Conservation (phyloP, 2,113 vertebrate genomes). For the Nibea albiflora region DNA sequence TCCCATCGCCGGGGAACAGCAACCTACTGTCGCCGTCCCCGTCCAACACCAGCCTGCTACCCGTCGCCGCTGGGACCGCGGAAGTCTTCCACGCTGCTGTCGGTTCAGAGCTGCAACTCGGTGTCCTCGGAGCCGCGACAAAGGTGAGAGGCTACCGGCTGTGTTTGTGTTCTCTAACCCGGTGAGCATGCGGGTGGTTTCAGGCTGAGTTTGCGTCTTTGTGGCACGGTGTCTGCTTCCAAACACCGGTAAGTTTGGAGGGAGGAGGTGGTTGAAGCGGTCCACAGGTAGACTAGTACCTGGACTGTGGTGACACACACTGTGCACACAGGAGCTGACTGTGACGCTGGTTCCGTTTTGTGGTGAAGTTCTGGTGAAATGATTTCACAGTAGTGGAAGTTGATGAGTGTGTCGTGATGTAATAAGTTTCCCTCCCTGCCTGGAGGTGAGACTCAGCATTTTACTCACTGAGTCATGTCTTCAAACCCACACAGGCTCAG, state of each 20-base stretch:
- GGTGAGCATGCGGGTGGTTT: too few relatives aligned
- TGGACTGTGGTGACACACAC: not conserved
- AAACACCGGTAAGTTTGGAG: slow-evolving; percentile 18
- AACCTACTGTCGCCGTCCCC: slow-evolving; percentile 80
- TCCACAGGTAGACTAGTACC: not conserved
- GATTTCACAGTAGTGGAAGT: not conserved
- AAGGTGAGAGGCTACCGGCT: slow-evolving; percentile 82
- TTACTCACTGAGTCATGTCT: slow-evolving; percentile 1
- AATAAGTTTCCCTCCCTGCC: not conserved
- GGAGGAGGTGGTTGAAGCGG: too few relatives aligned
- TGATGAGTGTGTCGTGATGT: not conserved
- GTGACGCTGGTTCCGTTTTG: not conserved
- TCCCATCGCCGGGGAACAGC: slow-evolving; percentile 69
- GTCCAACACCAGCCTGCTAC: slow-evolving; percentile 79
- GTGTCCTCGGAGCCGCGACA: slow-evolving; percentile 87
- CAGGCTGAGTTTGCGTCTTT: too few relatives aligned
- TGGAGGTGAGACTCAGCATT: not conserved
- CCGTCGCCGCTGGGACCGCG: slow-evolving; percentile 80
- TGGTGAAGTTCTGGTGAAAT: not conserved
- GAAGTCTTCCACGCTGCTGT: slow-evolving; percentile 86
- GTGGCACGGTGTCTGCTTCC: too few relatives aligned
- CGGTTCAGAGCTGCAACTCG: slow-evolving; percentile 82
- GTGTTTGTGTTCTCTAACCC: not conserved
- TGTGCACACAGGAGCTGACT: not conserved
- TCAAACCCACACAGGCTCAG: not conserved